Base-by-base conservation (phyloP, 2,113 vertebrate genomes). In the Petrocephalus microphthalmus region DNA sequence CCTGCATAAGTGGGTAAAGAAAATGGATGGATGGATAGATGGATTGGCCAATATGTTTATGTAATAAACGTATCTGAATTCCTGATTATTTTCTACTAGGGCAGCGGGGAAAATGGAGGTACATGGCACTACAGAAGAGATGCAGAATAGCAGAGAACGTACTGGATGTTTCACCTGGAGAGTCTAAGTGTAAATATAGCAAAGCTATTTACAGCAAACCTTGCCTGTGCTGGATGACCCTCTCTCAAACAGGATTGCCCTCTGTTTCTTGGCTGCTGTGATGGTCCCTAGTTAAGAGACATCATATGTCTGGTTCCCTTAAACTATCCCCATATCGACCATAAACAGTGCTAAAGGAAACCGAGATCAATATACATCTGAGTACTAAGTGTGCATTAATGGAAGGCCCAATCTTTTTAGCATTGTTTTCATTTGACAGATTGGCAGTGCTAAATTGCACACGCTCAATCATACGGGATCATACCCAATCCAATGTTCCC, bases 321-420 rank as follows among this genome's bases (percentile, higher is more conserved):
- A 84, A 84, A 84, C 82, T 47, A 51, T 47, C 82, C 42, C 47
- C 19, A 49, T 51, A 52, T 84, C 45, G 45, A 45, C 82, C 82
- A n/a, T 52, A 84, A 84, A 49, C 33, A 51, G 22, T 47, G 45
- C 82, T 84, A 84, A 84, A 84, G 52, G 82, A 84, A 51, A 25
- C 49, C 49, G 8, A 84, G 82, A 84, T 84, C 82, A 84, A 84
- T 84, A 84, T 51, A n/a, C 82, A 84, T 84, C 82, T n/a, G 82
- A 84, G 82, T 84, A 52, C 82, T 84, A 52, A 84, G 82, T 84
- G 82, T 84, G 45, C 82, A 25, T 52, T 84, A 84, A 84, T 84
- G 82, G 82, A 25, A 11, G 17, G 25, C 22, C 42, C 82, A 84
- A 47, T n/a, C 45, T 49, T 49, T 84, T 84, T 22, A 29, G 82